These are phyloP conservation scores for Propithecus perrieri DNA, from an alignment of 2,797 vertebrate species.

Conservation along the genomic window DNA sequence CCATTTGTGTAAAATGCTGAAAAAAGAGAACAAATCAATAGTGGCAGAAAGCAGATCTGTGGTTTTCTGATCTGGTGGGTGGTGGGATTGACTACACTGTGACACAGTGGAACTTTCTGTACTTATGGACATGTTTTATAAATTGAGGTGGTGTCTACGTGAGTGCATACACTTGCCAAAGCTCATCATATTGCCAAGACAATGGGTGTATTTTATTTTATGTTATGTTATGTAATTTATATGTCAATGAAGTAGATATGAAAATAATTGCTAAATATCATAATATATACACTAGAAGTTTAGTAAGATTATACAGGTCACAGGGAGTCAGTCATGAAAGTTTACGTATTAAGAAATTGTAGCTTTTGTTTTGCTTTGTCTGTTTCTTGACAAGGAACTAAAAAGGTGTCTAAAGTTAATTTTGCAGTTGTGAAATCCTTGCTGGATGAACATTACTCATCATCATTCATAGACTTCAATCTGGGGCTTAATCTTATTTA, in stretches of 20 bases:
- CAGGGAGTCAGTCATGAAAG: background rate
- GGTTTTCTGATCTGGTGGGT: background rate
- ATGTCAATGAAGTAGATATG: background rate
- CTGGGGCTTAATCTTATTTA: conserved; percentile 60
- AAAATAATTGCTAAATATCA: background rate
- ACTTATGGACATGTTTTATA: background rate
- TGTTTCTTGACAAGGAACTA: background rate
- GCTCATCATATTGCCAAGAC: background rate
- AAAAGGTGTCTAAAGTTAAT: background rate
- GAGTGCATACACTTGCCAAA: background rate
- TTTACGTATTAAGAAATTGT: background rate
- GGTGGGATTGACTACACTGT: background rate
- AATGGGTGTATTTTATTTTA: background rate
- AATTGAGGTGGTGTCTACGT: background rate
- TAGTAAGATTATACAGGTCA: background rate
- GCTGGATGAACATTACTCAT: conserved; percentile 24
- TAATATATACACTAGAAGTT: background rate
- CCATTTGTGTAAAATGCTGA: background rate
- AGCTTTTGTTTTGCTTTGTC: background rate
- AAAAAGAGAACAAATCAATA: background rate
- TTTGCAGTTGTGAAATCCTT: conserved; percentile 17
- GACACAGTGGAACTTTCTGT: background rate
- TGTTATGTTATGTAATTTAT: background rate
- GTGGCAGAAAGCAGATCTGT: background rate
- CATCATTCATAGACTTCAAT: conserved; percentile 67